Evolutionary conservation across 2,888 invertebrate genomes (phyloP).

Genomic region (Harpalus rubripes): DNA sequence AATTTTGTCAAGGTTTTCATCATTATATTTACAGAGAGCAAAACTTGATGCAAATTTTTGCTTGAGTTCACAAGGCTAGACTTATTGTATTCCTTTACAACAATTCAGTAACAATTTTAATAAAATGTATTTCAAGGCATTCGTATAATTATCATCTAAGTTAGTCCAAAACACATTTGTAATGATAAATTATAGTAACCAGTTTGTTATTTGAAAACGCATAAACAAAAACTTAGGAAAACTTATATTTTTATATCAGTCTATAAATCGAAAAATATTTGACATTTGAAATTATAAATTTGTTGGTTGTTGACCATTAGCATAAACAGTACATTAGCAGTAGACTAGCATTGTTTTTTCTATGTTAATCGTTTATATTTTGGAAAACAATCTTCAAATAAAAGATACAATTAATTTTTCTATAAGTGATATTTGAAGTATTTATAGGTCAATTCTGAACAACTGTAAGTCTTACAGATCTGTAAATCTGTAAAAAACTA

Average conservation of each 20-base stretch:
- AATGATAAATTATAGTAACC: neutral
- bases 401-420: too few relatives aligned
- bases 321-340: too few relatives aligned
- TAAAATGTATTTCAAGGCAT: neutral
- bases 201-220: neutral
- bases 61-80: conserved; percentile 15
- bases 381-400: too few relatives aligned
- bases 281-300: neutral
- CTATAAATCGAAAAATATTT: neutral
- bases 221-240: neutral
- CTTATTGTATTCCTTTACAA: neutral
- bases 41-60: conserved; percentile 41
- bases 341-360: too few relatives aligned
- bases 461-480: too few relatives aligned
- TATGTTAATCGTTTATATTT: too few relatives aligned
- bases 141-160: neutral
- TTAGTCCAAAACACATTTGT: neutral
- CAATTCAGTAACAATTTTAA: neutral
- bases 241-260: neutral
- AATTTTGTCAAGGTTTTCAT: conserved; percentile 26
- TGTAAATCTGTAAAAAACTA: too few relatives aligned
- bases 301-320: too few relatives aligned
- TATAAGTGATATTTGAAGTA: too few relatives aligned
- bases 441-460: too few relatives aligned
- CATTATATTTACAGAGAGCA: conserved; percentile 28